These are phyloP conservation scores for Perizoma flavofasciatum DNA, from an alignment of 2,888 invertebrate species.

Conservation along the genomic window DNA sequence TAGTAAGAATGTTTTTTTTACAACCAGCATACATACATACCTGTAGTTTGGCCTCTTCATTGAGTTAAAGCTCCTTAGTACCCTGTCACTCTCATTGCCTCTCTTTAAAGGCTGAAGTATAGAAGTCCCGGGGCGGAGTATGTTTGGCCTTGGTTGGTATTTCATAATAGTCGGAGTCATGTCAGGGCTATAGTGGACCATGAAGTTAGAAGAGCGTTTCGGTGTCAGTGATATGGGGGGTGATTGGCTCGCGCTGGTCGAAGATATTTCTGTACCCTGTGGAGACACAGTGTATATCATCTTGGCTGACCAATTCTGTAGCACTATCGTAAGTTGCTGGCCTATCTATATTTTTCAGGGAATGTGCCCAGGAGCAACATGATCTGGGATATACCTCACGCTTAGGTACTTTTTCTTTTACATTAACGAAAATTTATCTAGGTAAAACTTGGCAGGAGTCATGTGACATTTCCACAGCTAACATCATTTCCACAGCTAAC, in stretches of 20 bases:
- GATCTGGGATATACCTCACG: no score
- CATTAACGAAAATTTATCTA: no score
- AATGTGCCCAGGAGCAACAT: no score
- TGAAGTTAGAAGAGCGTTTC: constrained; percentile 40
- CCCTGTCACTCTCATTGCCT: constrained; percentile 49
- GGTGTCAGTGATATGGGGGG: constrained; percentile 60
- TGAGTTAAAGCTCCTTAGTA: constrained; percentile 58
- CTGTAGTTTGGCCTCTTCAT: constrained; percentile 41
- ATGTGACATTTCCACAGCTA: no score
- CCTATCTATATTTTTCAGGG: no score
- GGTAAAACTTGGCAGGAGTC: no score
- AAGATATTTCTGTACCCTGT: constrained; percentile 48
- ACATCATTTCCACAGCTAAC: no score
- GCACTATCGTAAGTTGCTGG: no score
- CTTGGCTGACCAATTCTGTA: no score
- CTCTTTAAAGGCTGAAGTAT: constrained; percentile 21
- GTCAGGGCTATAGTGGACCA: constrained; percentile 43
- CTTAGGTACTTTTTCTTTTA: no score
- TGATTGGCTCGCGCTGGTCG: constrained; percentile 52
- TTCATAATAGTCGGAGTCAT: constrained; percentile 33
- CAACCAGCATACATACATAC: constrained; percentile 3
- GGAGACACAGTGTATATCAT: no score
- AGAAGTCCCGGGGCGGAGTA: constrained; percentile 8
- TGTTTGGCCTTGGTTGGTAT: constrained; percentile 20
- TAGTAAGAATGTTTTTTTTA: no score